These are phyloP conservation scores for human DNA, from an alignment of 2,113 vertebrate genomes.

Conservation along the genomic window GRCh38 chr22:48956501-48957000, in stretches of 20 bases:
- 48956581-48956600: too few species aligned
- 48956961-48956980: background rate
- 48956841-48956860: background rate
- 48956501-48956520: background rate
- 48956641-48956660: background rate
- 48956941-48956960: too few species aligned
- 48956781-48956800: background rate
- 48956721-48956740: background rate
- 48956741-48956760: too few species aligned
- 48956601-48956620: background rate
- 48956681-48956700: too few species aligned
- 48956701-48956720: too few species aligned
- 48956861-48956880: background rate
- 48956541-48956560: background rate
- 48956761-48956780: too few species aligned
- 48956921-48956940: background rate
- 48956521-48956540: background rate
- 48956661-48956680: too few species aligned
- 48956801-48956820: background rate
- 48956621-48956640: too few species aligned
- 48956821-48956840: too few species aligned
- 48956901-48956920: too few species aligned
- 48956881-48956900: too few species aligned
- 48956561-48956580: too few species aligned
- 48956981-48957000: background rate